A percentile compares a stretch with the other conserved stretches of the same genome.
phyloP scores from a whole-genome alignment of 2,888 invertebrate genomes.

The Agrilus mali region DNA sequence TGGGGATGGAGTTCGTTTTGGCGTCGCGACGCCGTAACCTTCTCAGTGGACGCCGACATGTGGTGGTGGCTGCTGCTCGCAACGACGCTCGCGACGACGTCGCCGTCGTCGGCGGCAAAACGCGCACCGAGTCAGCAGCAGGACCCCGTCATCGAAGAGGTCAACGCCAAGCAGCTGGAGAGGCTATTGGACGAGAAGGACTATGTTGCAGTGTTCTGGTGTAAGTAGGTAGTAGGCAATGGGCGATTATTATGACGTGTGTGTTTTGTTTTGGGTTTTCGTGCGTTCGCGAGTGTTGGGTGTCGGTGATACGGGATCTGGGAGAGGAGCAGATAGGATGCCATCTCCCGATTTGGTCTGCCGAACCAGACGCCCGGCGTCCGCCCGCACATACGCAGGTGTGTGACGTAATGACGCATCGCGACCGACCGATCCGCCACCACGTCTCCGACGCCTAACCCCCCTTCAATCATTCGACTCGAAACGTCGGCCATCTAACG shows the following conservation, averaged over 20 bases:
- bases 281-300: constrained; percentile 20
- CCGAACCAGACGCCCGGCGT: constrained; percentile 15
- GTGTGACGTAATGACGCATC: constrained; percentile 3
- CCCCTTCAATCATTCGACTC: neutral
- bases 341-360: constrained; percentile 32
- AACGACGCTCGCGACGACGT: constrained; percentile 35
- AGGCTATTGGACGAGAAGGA: constrained; percentile 81
- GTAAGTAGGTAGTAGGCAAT: constrained; percentile 51
- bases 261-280: neutral
- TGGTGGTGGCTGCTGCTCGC: constrained; percentile 42
- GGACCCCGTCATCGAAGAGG: constrained; percentile 77
- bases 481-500: too few relatives aligned
- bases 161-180: constrained; percentile 85
- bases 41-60: constrained; percentile 34
- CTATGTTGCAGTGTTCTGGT: constrained; percentile 92
- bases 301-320: constrained; percentile 16
- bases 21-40: constrained; percentile 26
- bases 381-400: constrained; percentile 12
- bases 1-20: constrained; percentile 17
- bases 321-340: constrained; percentile 15
- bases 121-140: constrained; percentile 33
- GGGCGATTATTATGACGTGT: neutral
- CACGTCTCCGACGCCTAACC: neutral
- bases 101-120: constrained; percentile 33
- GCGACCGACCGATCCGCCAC: neutral